phyloP scores from a whole-genome alignment of 2,888 invertebrate genomes.

The Protonemura montana region DNA sequence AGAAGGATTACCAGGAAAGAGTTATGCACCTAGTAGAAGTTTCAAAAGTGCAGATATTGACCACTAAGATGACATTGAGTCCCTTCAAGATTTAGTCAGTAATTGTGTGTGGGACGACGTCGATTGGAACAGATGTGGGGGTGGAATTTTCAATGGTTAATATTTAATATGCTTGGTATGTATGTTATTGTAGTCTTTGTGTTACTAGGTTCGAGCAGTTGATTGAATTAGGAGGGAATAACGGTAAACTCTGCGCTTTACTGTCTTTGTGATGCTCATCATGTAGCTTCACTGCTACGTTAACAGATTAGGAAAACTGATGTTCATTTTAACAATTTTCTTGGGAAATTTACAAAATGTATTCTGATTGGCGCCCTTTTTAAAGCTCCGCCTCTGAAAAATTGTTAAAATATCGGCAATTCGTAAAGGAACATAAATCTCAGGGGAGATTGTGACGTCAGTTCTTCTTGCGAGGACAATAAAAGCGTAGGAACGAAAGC shows the following conservation, averaged over 20 bases:
- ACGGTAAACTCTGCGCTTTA: neutral
- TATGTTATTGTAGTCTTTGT: neutral
- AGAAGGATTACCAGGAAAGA: neutral
- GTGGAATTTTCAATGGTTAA: neutral
- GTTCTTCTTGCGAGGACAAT: neutral
- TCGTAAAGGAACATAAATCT: slow-evolving; percentile 16
- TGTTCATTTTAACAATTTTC: neutral
- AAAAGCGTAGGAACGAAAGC: neutral
- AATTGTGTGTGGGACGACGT: neutral
- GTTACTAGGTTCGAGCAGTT: neutral
- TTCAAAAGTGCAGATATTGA: neutral
- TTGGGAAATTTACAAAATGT: neutral
- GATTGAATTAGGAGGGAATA: neutral
- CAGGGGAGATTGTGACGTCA: slow-evolving; percentile 39
- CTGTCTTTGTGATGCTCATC: neutral
- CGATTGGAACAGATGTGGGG: neutral
- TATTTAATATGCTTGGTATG: neutral
- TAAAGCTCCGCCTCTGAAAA: slow-evolving; percentile 12
- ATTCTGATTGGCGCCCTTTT: slow-evolving; percentile 27
- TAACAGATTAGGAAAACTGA: neutral
- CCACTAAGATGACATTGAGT: neutral
- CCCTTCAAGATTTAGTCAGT: neutral
- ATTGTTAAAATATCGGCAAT: slow-evolving; percentile 8
- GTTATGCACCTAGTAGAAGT: neutral
- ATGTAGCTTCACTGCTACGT: neutral